Evolutionary conservation across 2,797 vertebrate species (phyloP).

Genomic region (Trematomus bernacchii): DNA sequence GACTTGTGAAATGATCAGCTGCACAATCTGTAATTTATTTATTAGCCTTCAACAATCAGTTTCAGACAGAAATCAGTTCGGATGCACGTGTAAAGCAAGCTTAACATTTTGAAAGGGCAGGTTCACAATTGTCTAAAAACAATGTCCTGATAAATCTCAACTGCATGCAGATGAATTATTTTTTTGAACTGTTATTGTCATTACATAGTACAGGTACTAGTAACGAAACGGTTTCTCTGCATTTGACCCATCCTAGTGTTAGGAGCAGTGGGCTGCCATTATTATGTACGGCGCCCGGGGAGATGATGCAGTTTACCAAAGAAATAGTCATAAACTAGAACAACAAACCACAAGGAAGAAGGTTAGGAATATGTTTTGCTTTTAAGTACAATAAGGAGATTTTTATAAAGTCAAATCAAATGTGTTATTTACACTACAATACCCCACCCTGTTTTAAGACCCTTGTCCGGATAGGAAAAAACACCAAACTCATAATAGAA

Average conservation of each 20-base stretch:
- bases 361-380: not conserved
- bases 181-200: too few relatives aligned
- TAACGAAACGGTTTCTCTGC: too few relatives aligned
- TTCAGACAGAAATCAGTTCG: not conserved
- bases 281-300: too few relatives aligned
- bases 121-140: not conserved
- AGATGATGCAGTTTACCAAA: not conserved
- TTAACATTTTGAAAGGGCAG: slow-evolving; percentile 1
- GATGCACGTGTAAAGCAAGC: fast-evolving
- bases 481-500: too few relatives aligned
- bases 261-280: too few relatives aligned
- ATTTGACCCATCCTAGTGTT: too few relatives aligned
- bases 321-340: not conserved
- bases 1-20: slow-evolving; percentile 50
- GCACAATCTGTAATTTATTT: slow-evolving; percentile 13
- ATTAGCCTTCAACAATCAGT: slow-evolving; percentile 8
- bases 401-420: too few relatives aligned
- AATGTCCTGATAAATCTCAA: not conserved
- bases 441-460: too few relatives aligned
- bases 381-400: not conserved
- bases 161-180: not conserved
- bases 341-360: not conserved
- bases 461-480: too few relatives aligned
- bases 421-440: too few relatives aligned
- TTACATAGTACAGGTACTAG: too few relatives aligned